These are phyloP conservation scores for Rhinolophus sinicus DNA, from an alignment of 2,113 vertebrate genomes.

Conservation along the genomic window DNA sequence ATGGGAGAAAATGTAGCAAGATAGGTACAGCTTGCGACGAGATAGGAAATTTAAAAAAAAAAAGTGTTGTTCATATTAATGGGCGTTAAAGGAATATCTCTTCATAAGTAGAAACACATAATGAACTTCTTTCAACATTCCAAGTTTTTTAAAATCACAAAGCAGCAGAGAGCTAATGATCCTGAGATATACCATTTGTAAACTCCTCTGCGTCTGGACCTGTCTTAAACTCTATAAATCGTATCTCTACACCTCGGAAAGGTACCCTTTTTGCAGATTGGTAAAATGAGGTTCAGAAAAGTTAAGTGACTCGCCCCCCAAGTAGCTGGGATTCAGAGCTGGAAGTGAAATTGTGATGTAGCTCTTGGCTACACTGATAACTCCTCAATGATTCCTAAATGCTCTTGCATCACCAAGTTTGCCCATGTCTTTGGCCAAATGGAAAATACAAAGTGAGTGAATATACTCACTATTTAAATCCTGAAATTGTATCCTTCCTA, in stretches of 20 bases:
- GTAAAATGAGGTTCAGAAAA: not conserved
- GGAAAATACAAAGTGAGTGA: not conserved
- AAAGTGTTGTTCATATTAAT: not conserved
- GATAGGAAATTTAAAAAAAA: not conserved
- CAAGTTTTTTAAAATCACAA: not conserved
- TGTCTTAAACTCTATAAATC: not conserved
- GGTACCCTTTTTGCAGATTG: not conserved
- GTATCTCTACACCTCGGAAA: not conserved
- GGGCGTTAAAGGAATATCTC: not conserved
- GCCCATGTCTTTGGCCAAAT: not conserved
- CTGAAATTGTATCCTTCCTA: not conserved
- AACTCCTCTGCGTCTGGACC: not conserved
- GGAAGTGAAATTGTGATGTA: not conserved
- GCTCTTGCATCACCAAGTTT: not conserved
- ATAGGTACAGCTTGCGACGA: not conserved
- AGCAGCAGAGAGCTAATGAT: constrained; percentile 17
- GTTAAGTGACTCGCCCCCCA: not conserved
- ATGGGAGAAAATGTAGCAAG: not conserved
- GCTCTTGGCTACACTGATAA: not conserved
- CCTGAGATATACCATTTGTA: not conserved
- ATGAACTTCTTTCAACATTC: not conserved
- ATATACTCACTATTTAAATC: not conserved
- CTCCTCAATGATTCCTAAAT: not conserved
- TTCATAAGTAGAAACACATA: not conserved
- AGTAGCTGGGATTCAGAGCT: not conserved